Evolutionary conservation across 1,140 invertebrate species (phyloP).

Genomic region (Oppia nitens): DNA sequence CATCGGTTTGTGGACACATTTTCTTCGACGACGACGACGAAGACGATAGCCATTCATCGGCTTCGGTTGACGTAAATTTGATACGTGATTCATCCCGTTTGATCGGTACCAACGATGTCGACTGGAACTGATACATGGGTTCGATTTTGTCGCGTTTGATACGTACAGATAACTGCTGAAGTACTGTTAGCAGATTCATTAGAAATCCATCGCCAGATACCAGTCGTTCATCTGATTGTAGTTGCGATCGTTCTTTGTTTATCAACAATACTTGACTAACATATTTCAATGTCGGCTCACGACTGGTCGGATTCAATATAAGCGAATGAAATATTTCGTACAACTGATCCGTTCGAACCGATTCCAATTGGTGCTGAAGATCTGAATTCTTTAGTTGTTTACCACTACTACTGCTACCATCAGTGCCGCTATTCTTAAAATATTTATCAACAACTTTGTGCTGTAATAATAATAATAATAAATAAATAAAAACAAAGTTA

Average conservation of each 20-base stretch:
- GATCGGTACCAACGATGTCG: constrained; percentile 52
- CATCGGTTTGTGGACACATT: too few relatives aligned
- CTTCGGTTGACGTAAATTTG: constrained; percentile 27
- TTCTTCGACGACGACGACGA: not conserved
- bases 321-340: constrained; percentile 67
- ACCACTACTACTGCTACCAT: constrained; percentile 26
- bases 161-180: constrained; percentile 50
- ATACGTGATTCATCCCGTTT: constrained; percentile 34
- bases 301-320: constrained; percentile 53
- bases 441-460: constrained; percentile 30
- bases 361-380: constrained; percentile 24
- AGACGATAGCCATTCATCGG: constrained; percentile 13
- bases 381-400: constrained; percentile 25
- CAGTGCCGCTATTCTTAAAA: constrained; percentile 26
- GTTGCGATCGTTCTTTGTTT: constrained; percentile 73
- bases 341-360: constrained; percentile 26
- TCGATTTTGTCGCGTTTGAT: constrained; percentile 64
- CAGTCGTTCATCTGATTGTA: constrained; percentile 32
- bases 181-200: constrained; percentile 59
- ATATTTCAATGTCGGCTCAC: constrained; percentile 57
- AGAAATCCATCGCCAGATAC: constrained; percentile 59
- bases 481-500: constrained; percentile 14
- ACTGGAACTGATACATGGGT: constrained; percentile 57
- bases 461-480: constrained; percentile 26
- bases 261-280: constrained; percentile 50